Evolutionary conservation across 2,888 invertebrate genomes (phyloP), one percentile per base, ranked within the genome.

Genomic region (Drosophila rubida): DNA sequence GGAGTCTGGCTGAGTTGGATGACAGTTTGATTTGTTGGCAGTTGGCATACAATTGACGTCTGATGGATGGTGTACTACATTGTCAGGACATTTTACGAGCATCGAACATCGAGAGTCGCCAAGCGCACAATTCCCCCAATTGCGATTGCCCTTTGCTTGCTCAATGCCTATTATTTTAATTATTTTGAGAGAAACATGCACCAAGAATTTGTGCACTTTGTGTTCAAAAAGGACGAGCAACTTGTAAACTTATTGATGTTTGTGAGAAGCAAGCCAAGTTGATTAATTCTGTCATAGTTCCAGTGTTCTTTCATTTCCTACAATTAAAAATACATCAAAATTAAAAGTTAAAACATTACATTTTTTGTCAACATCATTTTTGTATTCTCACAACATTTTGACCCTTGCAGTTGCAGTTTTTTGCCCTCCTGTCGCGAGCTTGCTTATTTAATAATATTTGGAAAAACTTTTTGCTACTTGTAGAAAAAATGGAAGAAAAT

Each of bases 1-100:
- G 19, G 44, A 44, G 60, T 44, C 42, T 73, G 70, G 65, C 71
- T 75, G 68, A 50, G 62, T 50, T 67, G 72, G 71, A 71, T 85
- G 85, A 85, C 85, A 86, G 84, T 85, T 86, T 87, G 85, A 86
- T 85, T 85, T 85, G 85, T 85, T 87, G 85, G 82, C 87, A 85
- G 84, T 80, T 84, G 84, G 85, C 84, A 74, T 80, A 80, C 85
- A 87, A 86, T 79, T 87, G 85, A 84, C 85, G 70, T 73, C 85
- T 86, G 85, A 86, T 86, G 80, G 85, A 86, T 86, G 75, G 82
- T 87, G 85, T 83, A 71, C 85, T 85, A 86, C 87, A 84, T 84
- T 84, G 84, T 75, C 65, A 64, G 78, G 84, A 86, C 84, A 84
- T 77, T 80, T 77, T 77, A 71, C 75, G 64, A 78, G 67, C 68